Conservation (phyloP, 1,140 invertebrate species). For the Bombus ignitus region DNA sequence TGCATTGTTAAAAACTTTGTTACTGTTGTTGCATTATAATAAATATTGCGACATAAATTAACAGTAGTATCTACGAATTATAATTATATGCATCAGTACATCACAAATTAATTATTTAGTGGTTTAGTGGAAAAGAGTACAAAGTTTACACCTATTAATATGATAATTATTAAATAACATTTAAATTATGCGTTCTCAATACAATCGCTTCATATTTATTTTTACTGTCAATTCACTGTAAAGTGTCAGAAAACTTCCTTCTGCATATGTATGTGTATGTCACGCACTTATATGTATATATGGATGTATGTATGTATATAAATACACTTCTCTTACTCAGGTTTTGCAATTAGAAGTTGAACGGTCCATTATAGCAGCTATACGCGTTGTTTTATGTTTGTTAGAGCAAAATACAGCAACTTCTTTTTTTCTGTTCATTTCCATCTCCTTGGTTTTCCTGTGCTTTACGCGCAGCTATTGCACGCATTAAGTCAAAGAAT, state of each 20-base stretch:
- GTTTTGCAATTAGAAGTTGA: conserved; percentile 58
- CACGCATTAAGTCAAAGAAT: conserved; percentile 98
- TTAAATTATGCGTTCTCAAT: conserved; percentile 38
- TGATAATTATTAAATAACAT: conserved; percentile 26
- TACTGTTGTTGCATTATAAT: conserved; percentile 7
- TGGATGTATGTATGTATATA: conserved; percentile 47
- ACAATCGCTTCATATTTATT: conserved; percentile 47
- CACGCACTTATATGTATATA: neutral
- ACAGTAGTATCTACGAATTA: conserved; percentile 28
- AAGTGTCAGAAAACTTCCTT: conserved; percentile 70
- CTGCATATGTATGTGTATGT: neutral
- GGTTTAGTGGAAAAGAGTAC: conserved; percentile 38
- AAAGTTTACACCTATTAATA: conserved; percentile 29
- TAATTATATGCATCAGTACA: conserved; percentile 29
- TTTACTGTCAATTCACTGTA: conserved; percentile 70
- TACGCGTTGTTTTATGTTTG: conserved; percentile 63
- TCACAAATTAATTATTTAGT: conserved; percentile 27
- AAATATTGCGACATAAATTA: conserved; percentile 26
- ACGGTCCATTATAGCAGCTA: conserved; percentile 57
- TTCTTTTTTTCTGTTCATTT: conserved; percentile 93
- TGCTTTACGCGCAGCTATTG: conserved; percentile 96
- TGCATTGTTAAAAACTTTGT: conserved; percentile 30
- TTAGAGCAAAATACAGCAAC: conserved; percentile 92
- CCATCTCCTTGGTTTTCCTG: conserved; percentile 95
- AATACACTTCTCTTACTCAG: conserved; percentile 63